Conservation (phyloP, 2,113 vertebrate genomes). For the Leptobrachium ailaonicum region DNA sequence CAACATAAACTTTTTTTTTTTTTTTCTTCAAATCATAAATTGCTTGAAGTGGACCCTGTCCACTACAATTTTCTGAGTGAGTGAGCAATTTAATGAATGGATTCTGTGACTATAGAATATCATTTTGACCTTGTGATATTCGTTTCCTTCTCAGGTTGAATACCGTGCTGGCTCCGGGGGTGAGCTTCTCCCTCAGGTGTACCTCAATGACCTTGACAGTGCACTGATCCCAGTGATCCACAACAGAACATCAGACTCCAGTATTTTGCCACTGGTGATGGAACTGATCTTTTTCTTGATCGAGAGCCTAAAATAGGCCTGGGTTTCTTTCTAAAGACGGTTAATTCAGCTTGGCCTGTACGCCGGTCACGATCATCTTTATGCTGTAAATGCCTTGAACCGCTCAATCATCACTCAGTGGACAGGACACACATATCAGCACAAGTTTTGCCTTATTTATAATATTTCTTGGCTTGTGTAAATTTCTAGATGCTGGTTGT, state of each 20-base stretch:
- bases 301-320: constrained; percentile 68
- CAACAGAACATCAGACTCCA: constrained; percentile 71
- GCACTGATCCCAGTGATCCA: constrained; percentile 91
- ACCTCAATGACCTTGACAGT: constrained; percentile 88
- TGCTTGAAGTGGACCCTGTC: too few relatives aligned
- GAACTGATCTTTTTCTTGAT: constrained; percentile 90
- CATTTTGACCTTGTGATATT: neutral
- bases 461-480: neutral
- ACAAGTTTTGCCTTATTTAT: neutral
- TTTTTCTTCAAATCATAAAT: too few relatives aligned
- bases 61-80: too few relatives aligned
- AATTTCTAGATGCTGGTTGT: neutral
- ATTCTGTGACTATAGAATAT: neutral
- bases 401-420: neutral
- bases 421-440: neutral
- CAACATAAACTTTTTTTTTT: too few relatives aligned
- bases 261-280: constrained; percentile 80
- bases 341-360: neutral
- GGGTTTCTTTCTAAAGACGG: neutral
- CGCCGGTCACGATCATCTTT: neutral
- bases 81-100: neutral
- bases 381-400: neutral
- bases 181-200: constrained; percentile 82
- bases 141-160: constrained; percentile 76
- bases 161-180: constrained; percentile 88